phyloP scores from a whole-genome alignment of 2,797 vertebrate species.

The Anguilla anguilla region DNA sequence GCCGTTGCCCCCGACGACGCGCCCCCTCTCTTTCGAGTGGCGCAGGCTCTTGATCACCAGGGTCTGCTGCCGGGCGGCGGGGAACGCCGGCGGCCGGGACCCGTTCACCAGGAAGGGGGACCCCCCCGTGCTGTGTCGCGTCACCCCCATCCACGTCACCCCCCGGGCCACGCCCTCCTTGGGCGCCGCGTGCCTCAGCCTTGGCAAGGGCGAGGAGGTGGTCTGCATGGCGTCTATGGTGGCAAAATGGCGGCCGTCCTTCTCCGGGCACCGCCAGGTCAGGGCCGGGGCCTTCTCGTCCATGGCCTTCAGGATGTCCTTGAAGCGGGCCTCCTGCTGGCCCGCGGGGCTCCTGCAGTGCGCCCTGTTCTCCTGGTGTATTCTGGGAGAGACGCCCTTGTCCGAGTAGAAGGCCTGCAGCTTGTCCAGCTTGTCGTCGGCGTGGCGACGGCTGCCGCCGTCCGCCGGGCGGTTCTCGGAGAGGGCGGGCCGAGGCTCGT shows the following conservation, averaged over 20 bases:
- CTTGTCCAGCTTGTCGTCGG: constrained; percentile 59
- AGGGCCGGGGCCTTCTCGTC: constrained; percentile 57
- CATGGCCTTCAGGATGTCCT: constrained; percentile 57
- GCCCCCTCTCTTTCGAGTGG: constrained; percentile 72
- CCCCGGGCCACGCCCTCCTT: constrained; percentile 70
- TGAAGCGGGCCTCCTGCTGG: constrained; percentile 53
- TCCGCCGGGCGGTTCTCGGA: constrained; percentile 56
- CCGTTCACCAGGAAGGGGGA: constrained; percentile 63
- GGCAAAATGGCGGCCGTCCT: constrained; percentile 44
- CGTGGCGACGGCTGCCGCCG: constrained; percentile 48
- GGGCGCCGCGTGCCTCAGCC: constrained; percentile 59
- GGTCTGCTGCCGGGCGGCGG: constrained; percentile 67
- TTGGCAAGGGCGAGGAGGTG: constrained; percentile 65
- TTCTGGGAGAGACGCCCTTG: constrained; percentile 63
- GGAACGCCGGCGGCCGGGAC: constrained; percentile 69
- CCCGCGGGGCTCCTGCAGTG: constrained; percentile 36
- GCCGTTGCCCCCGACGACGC: constrained; percentile 43
- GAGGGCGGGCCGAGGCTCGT: constrained; percentile 58
- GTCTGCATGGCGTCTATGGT: constrained; percentile 53
- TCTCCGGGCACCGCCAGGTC: constrained; percentile 43
- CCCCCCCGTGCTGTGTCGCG: constrained; percentile 57
- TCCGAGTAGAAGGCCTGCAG: constrained; percentile 65
- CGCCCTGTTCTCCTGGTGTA: constrained; percentile 60
- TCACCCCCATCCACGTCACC: constrained; percentile 69
- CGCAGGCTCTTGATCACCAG: constrained; percentile 69